Evolutionary conservation across 2,888 invertebrate species (phyloP).

Genomic region (Ectropis crepuscularia): DNA sequence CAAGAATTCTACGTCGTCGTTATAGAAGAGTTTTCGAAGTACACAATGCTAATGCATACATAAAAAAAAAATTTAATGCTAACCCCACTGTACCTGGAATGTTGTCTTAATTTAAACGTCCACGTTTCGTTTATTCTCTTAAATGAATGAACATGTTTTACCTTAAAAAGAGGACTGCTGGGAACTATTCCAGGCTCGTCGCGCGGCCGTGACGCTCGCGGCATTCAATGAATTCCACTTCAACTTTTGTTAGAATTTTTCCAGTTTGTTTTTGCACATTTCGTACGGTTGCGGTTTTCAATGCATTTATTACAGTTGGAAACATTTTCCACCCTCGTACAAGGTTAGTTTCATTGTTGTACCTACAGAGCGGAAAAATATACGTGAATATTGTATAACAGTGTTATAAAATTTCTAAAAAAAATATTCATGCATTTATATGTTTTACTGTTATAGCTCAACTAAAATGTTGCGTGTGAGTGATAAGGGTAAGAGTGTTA

Average conservation of each 20-base stretch:
- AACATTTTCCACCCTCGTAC: slow-evolving; percentile 9
- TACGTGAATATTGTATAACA: slow-evolving; percentile 1
- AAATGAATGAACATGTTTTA: slow-evolving; percentile 20
- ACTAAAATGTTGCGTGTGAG: slow-evolving; percentile 7
- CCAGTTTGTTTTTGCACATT: slow-evolving; percentile 26
- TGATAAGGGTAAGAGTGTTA: neutral
- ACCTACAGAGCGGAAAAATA: slow-evolving; percentile 5
- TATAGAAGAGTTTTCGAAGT: too few species aligned
- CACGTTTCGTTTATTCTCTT: slow-evolving; percentile 4
- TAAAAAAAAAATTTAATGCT: too few species aligned
- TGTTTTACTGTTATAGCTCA: slow-evolving; percentile 2
- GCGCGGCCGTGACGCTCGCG: slow-evolving; percentile 29
- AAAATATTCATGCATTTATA: slow-evolving; percentile 5
- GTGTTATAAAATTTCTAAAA: neutral
- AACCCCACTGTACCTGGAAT: too few species aligned
- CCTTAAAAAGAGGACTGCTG: slow-evolving; percentile 19
- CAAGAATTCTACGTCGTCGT: too few species aligned
- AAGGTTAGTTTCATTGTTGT: slow-evolving; percentile 10
- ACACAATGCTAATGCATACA: too few species aligned
- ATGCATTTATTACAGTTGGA: slow-evolving; percentile 28
- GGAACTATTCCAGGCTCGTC: slow-evolving; percentile 32
- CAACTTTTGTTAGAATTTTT: slow-evolving; percentile 28
- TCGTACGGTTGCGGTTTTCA: slow-evolving; percentile 24
- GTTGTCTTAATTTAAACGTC: too few species aligned
- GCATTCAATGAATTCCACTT: slow-evolving; percentile 27